Percentiles rank a stretch among this genome's conserved stretches.
phyloP scores from a whole-genome alignment of 2,113 vertebrate genomes.

The Rhineura floridana region DNA sequence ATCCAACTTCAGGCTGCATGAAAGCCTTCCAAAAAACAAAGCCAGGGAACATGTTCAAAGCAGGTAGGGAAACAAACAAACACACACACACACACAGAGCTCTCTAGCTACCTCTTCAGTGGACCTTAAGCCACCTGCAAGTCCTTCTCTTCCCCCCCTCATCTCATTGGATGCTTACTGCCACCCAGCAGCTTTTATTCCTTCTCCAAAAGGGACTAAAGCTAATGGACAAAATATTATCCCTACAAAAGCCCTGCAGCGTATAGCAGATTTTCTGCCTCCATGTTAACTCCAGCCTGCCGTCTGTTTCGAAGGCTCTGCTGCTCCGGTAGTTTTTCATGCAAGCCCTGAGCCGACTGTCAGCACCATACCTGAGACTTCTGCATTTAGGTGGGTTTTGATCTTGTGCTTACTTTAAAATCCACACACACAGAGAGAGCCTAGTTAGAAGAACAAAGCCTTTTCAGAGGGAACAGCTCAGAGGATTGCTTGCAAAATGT shows the following conservation, averaged over 20 bases:
- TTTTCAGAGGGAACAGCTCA: constrained; percentile 25
- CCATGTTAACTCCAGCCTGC: neutral
- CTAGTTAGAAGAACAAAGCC: constrained; percentile 39
- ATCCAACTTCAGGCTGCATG: neutral
- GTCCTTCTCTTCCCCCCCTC: neutral
- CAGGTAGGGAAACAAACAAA: fast-evolving
- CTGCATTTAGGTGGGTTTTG: constrained; percentile 1
- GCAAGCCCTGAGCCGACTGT: neutral
- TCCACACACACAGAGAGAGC: neutral
- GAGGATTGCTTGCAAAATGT: constrained; percentile 50
- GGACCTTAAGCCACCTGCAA: neutral
- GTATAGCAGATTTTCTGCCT: neutral
- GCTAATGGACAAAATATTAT: neutral
- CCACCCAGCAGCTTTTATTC: neutral
- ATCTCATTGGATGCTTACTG: neutral
- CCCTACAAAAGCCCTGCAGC: neutral
- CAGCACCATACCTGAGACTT: neutral
- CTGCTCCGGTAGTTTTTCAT: neutral
- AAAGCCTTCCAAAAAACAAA: neutral
- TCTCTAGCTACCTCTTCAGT: neutral
- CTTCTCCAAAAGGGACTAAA: neutral
- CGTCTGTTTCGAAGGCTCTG: constrained; percentile 2
- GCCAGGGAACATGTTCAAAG: neutral
- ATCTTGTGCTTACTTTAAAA: constrained; percentile 21
- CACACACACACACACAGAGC: no score